Evolutionary conservation across 2,888 invertebrate species (phyloP), one percentile per base, ranked within the genome.

Genomic region (Himalopsyche kuldschensis): DNA sequence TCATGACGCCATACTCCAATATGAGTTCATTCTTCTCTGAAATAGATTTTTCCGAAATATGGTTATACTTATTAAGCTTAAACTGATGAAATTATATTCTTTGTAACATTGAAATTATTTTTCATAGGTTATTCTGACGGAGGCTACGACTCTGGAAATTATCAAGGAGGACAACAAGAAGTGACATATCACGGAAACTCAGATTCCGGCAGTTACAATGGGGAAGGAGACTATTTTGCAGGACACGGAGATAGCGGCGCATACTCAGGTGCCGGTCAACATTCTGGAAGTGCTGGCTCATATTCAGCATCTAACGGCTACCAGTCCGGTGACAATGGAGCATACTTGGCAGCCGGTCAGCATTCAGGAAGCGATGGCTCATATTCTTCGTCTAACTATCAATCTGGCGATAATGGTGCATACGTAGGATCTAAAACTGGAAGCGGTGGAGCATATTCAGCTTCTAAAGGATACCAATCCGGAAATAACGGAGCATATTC

Each of bases 181-280:
- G 31, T 32, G 0, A 31, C 15, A 10, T 76, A 76, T 32, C 24
- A 35, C n/a, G 76, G 76, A 35, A 31, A 17, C 4, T 76, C 76
- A 76, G 41, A 76, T 55, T 81, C 78, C 32, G 81, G 77, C 48
- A 31, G 41, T 20, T 78, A 82, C 35, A 63, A 55, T 20, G 78
- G 69, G 20, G 77, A 41, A 63, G 82, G 82, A 10, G 55, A 32
- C 4, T 81, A 76, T 35, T 81, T 55, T 55, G 46, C 63, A 35
- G 55, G 41, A 27, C 63, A 78, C 27, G 82, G 69, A 69, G 69
- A 24, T 30, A 69, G 5, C 11, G 79, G 79, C 0, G 55, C 27
- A 47, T 78, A 30, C 31, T 79, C 55, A 17, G 8, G 11, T 30
- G n/a, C 2, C 17, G 79, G 17, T 24, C 15, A 78, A 1, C 30